Base-by-base conservation (phyloP, 1,140 invertebrate species). In the Drosophila truncata region DNA sequence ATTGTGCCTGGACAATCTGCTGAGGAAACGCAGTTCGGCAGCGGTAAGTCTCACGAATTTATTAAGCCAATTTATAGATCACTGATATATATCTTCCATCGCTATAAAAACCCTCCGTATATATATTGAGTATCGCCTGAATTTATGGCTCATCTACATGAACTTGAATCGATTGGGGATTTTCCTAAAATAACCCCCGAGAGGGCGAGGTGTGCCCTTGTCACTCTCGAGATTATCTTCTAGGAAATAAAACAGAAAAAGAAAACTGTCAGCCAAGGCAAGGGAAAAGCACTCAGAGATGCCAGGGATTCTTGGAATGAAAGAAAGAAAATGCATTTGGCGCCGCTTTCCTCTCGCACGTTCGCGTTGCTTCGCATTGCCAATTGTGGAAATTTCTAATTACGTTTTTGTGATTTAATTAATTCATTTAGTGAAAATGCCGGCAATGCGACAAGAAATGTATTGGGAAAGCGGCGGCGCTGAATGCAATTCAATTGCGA, bases 1-100 rank as follows among this genome's bases (percentile, higher is more conserved):
- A 93, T 97, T 96, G 93, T 95, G 96, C 86, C 94, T 97, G 74
- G 96, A 97, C 92, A 94, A 95, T 64, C 94, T 96, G 33, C 73
- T 92, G 44, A 74, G 91, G 55, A 92, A 92, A 72, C 88, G 90
- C 58, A 91, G 77, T 58, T 92, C 91, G 16, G 74, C 78, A 62
- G 78, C 76, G 84, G 91, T 92, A 85, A 92, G 91, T 88, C 18
- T 1, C 25, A 23, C 27, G 29, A 61, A 52, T 54, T 61, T 33
- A 54, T 23, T 25, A 3, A 33, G 20, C 29, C 35, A 25, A 7
- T 50, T 54, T 29, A 23, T 27, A 41, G 13, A 33, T 37, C 29
- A 37, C n/a, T 4, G 35, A 52, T 23, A 35, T 20, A 11, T 11
- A 9, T 49, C 4, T 8, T 27, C 4, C 14, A 3, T 2, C 3